phyloP scores from a whole-genome alignment of 1,140 invertebrate species.

The Drosophila arizonae region DNA sequence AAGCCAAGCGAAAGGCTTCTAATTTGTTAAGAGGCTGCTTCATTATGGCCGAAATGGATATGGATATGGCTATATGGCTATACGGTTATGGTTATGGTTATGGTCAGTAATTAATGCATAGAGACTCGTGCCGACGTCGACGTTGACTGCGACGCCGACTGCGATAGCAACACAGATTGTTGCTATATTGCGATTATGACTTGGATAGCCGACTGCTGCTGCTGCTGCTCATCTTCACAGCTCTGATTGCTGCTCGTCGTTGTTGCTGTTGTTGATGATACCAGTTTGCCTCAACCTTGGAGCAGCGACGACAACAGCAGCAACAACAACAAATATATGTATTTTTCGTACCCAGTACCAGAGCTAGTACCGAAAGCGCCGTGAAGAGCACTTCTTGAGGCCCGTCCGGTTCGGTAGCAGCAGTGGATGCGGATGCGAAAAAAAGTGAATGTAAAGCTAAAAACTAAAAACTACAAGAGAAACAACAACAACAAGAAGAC shows the following conservation, averaged over 20 bases:
- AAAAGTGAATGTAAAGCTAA: constrained; percentile 72
- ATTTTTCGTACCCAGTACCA: constrained; percentile 62
- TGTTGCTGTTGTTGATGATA: constrained; percentile 57
- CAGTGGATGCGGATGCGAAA: constrained; percentile 67
- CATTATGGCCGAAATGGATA: constrained; percentile 42
- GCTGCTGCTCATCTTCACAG: constrained; percentile 41
- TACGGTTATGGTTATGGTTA: constrained; percentile 29
- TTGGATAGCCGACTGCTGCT: constrained; percentile 2
- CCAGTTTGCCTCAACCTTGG: constrained; percentile 79
- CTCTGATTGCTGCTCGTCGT: constrained; percentile 43
- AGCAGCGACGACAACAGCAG: constrained; percentile 52
- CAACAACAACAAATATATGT: constrained; percentile 38
- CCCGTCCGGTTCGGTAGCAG: constrained; percentile 8
- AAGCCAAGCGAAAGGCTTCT: constrained; percentile 60
- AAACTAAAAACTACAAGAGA: background rate
- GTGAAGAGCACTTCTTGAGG: constrained; percentile 75
- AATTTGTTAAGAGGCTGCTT: constrained; percentile 32
- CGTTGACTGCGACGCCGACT: constrained; percentile 1
- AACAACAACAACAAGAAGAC: constrained; percentile 24
- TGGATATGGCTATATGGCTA: constrained; percentile 33
- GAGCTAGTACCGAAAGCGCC: constrained; percentile 28
- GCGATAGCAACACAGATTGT: background rate
- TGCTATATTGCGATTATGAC: constrained; percentile 8
- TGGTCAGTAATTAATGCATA: constrained; percentile 69
- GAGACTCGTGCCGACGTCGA: constrained; percentile 69